Base-by-base conservation (phyloP, 30 jellyfish, hydroid and myxozoan genomes). In the Aurelia sp. region DNA sequence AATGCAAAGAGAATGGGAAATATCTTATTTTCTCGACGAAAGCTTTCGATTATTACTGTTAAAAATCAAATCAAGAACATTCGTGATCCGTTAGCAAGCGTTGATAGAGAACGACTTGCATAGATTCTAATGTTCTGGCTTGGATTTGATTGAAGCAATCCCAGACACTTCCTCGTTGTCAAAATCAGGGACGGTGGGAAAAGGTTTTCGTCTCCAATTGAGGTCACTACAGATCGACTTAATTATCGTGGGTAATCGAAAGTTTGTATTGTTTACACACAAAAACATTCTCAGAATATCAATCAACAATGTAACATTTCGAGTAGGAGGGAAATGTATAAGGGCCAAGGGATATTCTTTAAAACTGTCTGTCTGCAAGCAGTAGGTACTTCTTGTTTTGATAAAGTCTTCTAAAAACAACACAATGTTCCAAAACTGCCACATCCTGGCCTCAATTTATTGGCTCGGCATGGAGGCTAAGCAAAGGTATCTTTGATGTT, bases 401-500 rank as follows among this genome's bases (percentile, higher is more conserved):
- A 38, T 63, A 63, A 51, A 63, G 72, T 65, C 51, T 1, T 41
- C 50, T 63, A 44, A 63, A 63, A 62, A 67, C 65, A n/a, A 63
- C 80, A 79, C 80, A 40, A 35, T 62, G 51, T 65, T 65, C 78
- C 69, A 55, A 82, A 82, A 72, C 38, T 72, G 78, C 82, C 88
- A 74, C 88, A 72, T 84, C 93, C 93, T 84, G 93, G 93, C 82
- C 93, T 84, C 84, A 81, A 72, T 84, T 84, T 74, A 70, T 40
- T 55, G 66, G 58, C 85, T 22, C 93, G 68, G 93, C 93, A 84
- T 84, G 93, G 93, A 84, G 93, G 93, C 93, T 84, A 70, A 35
- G 88, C 67, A 57, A 20, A 27, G 67, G 67, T 51, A 67, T 72
- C 62, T 81, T 72, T 48, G 72, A 66, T 44, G 79, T 33, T 50